These are phyloP conservation scores for Ptychodera flava DNA, from an alignment of 35 echinoderm and acorn worm genomes.

Conservation along the genomic window DNA sequence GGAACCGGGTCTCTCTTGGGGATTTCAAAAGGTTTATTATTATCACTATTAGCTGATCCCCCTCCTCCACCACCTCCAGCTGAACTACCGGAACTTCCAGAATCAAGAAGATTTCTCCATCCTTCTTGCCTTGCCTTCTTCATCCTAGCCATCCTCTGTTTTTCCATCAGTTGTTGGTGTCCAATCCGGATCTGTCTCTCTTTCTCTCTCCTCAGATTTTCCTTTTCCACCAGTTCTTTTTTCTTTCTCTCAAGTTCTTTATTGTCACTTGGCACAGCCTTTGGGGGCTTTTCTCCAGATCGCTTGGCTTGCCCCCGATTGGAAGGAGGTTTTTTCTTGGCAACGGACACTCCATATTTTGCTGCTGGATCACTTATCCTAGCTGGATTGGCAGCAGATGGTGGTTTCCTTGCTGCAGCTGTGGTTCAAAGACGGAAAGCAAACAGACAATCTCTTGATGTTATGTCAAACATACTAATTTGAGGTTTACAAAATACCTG, in stretches of 20 bases:
- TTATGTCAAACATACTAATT: too few relatives aligned
- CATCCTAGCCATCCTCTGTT: constrained; percentile 73
- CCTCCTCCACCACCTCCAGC: constrained; percentile 28
- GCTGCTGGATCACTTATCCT: constrained; percentile 87
- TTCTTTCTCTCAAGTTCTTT: constrained; percentile 68
- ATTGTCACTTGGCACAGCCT: not conserved
- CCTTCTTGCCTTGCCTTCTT: constrained; percentile 86
- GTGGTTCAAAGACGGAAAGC: too few relatives aligned
- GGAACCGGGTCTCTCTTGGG: too few relatives aligned
- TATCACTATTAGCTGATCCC: not conserved
- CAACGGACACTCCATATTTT: constrained; percentile 84
- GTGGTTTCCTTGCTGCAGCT: constrained; percentile 34
- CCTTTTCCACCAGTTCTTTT: constrained; percentile 60
- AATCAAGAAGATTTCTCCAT: constrained; percentile 63
- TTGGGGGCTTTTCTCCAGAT: not conserved
- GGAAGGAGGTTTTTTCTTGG: constrained; percentile 42
- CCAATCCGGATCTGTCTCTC: constrained; percentile 47
- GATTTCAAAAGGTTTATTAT: not conserved
- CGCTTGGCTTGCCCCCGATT: constrained; percentile 31
- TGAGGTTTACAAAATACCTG: too few relatives aligned
- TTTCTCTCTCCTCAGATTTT: constrained; percentile 49
- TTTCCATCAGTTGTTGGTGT: constrained; percentile 64
- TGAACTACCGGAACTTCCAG: constrained; percentile 38
- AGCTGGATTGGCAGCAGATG: constrained; percentile 4
- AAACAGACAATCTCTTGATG: too few relatives aligned